Evolutionary conservation across 1,140 invertebrate genomes (phyloP), one percentile per base, ranked within the genome.

Genomic region (Wiebesia pumilae): DNA sequence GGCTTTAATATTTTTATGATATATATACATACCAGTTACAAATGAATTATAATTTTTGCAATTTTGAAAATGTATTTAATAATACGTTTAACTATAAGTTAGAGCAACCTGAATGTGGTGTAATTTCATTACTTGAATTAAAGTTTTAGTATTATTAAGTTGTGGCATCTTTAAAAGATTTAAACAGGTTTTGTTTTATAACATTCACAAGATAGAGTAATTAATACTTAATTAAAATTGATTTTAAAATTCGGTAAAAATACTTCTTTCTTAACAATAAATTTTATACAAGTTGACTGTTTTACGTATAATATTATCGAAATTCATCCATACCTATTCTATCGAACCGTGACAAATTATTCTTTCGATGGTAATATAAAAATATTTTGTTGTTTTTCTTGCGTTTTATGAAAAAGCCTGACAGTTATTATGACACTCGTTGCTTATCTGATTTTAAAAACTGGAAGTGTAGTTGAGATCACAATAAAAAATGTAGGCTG

Each of bases 11-110:
- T 81, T 85, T 65, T 43, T 75, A 81, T 47, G 47, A 80, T 47
- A 75, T 86, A 81, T 86, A 38, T 86, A 86, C 78, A 85, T 40
- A 30, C 33, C 14, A 27, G 21, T 51, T 54, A n/a, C n/a, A 43
- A 71, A 81, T 10, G 30, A 30, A 51, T 43, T 16, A 30, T 67
- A 35, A 79, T 79, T 77, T n/a, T 47, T 69, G 51, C n/a, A 79
- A 79, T 84, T 81, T 81, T 38, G 33, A 67, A n/a, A n/a, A 69
- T 62, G 6, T 9, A n/a, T 58, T 80, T 58, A n/a, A n/a, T 27
- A n/a, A 62, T 38, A 16, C 3, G 30, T 30, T 38, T 54, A 21
- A 40, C 40, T 80, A 35, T 33, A 62, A 77, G 14, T 40, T 16
- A 40, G 40, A 30, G 0, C 9, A 12, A 12, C 27, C 21, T 0